These are phyloP conservation scores for Zaprionus lachaisei DNA, from an alignment of 1,140 invertebrate species.

Conservation along the genomic window DNA sequence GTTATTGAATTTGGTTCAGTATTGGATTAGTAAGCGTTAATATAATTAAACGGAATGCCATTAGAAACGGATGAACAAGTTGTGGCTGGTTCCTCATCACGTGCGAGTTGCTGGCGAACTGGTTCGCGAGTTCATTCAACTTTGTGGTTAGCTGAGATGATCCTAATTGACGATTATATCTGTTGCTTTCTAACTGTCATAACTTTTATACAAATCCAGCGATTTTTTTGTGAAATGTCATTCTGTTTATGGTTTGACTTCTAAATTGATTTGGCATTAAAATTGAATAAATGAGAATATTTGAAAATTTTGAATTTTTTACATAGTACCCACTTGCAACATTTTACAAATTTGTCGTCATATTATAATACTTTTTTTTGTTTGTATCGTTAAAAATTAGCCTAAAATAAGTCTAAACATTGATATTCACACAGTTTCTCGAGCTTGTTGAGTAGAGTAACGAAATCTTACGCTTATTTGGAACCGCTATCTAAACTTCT, in stretches of 20 bases:
- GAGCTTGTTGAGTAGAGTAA: no score
- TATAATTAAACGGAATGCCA: neutral
- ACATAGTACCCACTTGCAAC: neutral
- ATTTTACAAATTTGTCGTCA: neutral
- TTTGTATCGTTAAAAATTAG: no score
- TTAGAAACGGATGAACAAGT: neutral
- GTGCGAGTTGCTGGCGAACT: neutral
- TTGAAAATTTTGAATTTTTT: neutral
- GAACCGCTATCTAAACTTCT: no score
- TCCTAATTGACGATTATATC: neutral
- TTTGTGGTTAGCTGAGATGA: neutral
- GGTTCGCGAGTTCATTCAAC: neutral
- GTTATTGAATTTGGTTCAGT: slow-evolving; percentile 5
- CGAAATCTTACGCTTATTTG: no score
- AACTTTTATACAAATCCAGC: neutral
- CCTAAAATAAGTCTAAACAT: no score
- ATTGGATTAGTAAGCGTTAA: slow-evolving; percentile 5
- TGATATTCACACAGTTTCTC: no score
- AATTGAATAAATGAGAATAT: neutral
- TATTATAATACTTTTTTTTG: no score
- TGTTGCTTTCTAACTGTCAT: neutral
- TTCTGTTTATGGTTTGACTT: neutral
- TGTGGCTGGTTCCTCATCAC: neutral
- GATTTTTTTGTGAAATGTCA: neutral
- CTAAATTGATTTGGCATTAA: neutral